Conservation (phyloP, 1,140 invertebrate species). For the Drosophila busckii region DNA sequence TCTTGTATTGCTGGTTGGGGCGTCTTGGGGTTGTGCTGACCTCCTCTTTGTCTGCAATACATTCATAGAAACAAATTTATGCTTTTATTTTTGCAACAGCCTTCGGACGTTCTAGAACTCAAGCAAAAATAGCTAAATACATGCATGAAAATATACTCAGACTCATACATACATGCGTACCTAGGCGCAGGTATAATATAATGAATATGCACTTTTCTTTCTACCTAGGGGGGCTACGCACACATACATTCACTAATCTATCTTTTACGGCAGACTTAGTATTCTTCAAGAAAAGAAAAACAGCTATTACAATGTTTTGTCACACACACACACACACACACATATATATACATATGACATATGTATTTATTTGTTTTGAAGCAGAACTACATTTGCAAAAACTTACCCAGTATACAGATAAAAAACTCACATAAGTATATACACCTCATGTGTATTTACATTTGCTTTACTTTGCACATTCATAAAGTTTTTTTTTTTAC, state of each 20-base stretch:
- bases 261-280: too few relatives aligned
- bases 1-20: neutral
- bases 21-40: conserved; percentile 3
- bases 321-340: neutral
- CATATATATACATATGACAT: neutral
- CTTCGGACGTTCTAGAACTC: conserved; percentile 13
- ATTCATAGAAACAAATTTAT: conserved; percentile 3
- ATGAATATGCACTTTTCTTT: too few relatives aligned
- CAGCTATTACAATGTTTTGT: conserved; percentile 7
- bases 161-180: neutral
- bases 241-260: too few relatives aligned
- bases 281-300: too few relatives aligned
- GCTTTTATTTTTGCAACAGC: conserved; percentile 21
- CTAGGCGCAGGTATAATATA: too few relatives aligned
- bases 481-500: too few relatives aligned
- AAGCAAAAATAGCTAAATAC: conserved; percentile 1
- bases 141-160: neutral
- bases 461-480: too few relatives aligned
- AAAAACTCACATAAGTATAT: neutral
- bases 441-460: too few relatives aligned
- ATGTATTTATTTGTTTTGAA: conserved; percentile 22
- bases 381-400: neutral
- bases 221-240: too few relatives aligned
- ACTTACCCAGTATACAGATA: neutral
- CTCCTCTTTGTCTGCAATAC: conserved; percentile 33